Percentiles rank a stretch among this genome's conserved stretches.
These are phyloP conservation scores for Uropetala carovei DNA, from an alignment of 2,888 invertebrate genomes.

Conservation along the genomic window DNA sequence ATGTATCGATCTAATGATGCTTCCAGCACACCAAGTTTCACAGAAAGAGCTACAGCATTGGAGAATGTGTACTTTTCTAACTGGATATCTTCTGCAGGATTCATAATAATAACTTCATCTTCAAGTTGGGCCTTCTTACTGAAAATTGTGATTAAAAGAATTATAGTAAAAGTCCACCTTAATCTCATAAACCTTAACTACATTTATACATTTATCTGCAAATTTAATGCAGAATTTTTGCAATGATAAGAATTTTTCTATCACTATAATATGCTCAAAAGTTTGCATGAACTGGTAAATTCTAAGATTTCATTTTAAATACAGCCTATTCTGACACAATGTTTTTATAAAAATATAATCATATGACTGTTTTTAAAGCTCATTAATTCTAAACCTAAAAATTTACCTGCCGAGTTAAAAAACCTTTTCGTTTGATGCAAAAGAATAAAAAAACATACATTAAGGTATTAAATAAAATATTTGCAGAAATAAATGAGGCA, in stretches of 20 bases:
- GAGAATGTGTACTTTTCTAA: slow-evolving; percentile 96
- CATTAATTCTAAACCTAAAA: too few relatives aligned
- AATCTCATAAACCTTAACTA: neutral
- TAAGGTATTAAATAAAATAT: too few relatives aligned
- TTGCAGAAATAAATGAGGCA: too few relatives aligned
- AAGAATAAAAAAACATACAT: too few relatives aligned
- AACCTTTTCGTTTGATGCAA: too few relatives aligned
- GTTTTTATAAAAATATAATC: too few relatives aligned
- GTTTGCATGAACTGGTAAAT: too few relatives aligned
- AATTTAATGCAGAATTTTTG: slow-evolving; percentile 41
- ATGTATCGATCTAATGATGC: slow-evolving; percentile 89
- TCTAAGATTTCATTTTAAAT: too few relatives aligned
- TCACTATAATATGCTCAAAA: too few relatives aligned
- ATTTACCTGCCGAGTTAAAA: too few relatives aligned
- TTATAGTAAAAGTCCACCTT: neutral
- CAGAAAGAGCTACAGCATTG: slow-evolving; percentile 94
- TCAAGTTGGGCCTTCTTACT: slow-evolving; percentile 75
- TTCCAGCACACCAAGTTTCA: slow-evolving; percentile 97
- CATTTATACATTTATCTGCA: slow-evolving; percentile 61
- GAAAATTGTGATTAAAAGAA: slow-evolving; percentile 40
- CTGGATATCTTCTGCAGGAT: slow-evolving; percentile 78
- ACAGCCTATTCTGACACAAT: too few relatives aligned
- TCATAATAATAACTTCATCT: slow-evolving; percentile 77
- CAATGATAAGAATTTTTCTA: neutral
- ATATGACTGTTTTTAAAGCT: too few relatives aligned